Conservation (phyloP, 2,888 invertebrate genomes). For the Brachylomia viminalis region DNA sequence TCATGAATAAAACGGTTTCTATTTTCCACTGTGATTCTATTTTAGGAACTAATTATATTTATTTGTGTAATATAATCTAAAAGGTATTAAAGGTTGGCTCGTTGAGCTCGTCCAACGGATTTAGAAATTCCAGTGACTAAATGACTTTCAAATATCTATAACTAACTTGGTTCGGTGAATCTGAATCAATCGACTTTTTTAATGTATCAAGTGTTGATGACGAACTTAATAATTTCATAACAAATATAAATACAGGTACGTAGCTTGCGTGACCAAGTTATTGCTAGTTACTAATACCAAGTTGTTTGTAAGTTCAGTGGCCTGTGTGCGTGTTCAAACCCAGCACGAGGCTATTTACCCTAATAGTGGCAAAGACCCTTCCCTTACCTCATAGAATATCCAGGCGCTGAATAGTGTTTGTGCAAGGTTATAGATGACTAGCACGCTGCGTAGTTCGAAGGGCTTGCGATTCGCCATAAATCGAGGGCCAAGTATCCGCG, state of each 20-base stretch:
- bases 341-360: slow-evolving; percentile 42
- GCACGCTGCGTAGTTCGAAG: slow-evolving; percentile 94
- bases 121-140: background rate
- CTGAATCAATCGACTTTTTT: background rate
- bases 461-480: slow-evolving; percentile 98
- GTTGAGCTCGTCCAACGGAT: slow-evolving; percentile 2
- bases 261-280: slow-evolving; percentile 47
- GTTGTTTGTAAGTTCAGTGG: slow-evolving; percentile 51
- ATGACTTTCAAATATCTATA: background rate
- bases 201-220: slow-evolving; percentile 24
- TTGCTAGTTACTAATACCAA: slow-evolving; percentile 36
- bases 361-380: slow-evolving; percentile 40
- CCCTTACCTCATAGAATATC: slow-evolving; percentile 96
- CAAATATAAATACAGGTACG: slow-evolving; percentile 14
- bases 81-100: slow-evolving; percentile 5
- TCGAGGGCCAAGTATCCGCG: slow-evolving; percentile 95
- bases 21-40: slow-evolving; percentile 19
- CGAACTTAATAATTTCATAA: slow-evolving; percentile 6
- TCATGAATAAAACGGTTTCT: background rate
- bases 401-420: slow-evolving; percentile 97
- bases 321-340: slow-evolving; percentile 50
- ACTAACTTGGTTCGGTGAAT: background rate
- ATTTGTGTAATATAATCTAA: slow-evolving; percentile 3
- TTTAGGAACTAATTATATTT: slow-evolving; percentile 2
- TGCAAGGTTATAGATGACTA: slow-evolving; percentile 96